Conservation (phyloP, 2,113 vertebrate genomes). For the Willisornis vidua region DNA sequence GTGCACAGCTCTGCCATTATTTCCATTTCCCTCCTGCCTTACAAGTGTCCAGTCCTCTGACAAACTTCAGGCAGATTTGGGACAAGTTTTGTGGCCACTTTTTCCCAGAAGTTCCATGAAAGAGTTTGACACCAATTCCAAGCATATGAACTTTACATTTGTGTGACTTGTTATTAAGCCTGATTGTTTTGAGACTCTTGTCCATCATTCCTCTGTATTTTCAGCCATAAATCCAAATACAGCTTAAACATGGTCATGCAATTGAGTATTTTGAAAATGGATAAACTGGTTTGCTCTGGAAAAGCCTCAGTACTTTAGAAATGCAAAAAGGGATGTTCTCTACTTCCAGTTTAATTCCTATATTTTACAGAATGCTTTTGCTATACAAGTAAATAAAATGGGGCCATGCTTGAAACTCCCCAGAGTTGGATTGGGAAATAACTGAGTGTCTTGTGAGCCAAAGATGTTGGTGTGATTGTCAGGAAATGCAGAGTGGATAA, state of each 20-base stretch:
- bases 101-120: background rate
- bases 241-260: background rate
- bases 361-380: background rate
- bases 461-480: slow-evolving; percentile 62
- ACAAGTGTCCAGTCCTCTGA: background rate
- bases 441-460: slow-evolving; percentile 57
- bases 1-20: background rate
- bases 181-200: background rate
- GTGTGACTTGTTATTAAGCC: background rate
- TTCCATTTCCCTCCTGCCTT: background rate
- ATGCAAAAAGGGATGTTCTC: background rate
- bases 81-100: background rate
- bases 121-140: background rate
- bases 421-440: slow-evolving; percentile 73
- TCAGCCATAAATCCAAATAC: background rate
- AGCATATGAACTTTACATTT: background rate
- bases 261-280: background rate
- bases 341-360: slow-evolving; percentile 25
- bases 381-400: background rate
- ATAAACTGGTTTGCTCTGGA: background rate
- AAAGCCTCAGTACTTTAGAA: background rate
- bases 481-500: slow-evolving; percentile 72
- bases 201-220: background rate
- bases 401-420: slow-evolving; percentile 14
- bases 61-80: background rate